A percentile compares a stretch with the other conserved stretches of the same genome.
Evolutionary conservation across 1,140 invertebrate species (phyloP).

Genomic region (Bradysia coprophila): DNA sequence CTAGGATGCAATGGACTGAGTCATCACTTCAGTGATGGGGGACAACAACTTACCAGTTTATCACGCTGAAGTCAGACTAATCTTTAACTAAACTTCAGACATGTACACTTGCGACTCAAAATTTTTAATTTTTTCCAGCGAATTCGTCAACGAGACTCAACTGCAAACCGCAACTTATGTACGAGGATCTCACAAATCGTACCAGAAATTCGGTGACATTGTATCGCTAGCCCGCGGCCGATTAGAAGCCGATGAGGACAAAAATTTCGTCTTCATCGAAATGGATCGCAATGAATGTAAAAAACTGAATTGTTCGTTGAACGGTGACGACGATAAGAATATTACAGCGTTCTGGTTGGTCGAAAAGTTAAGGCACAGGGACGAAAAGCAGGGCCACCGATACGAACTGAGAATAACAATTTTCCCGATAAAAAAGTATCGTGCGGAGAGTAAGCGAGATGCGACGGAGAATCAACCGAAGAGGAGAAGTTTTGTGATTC

Average conservation of each 20-base stretch:
- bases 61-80: no score
- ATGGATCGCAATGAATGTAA: slow-evolving; percentile 23
- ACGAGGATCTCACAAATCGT: no score
- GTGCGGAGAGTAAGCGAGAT: not conserved
- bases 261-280: slow-evolving; percentile 34
- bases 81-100: no score
- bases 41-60: no score
- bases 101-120: no score
- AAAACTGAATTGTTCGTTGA: slow-evolving; percentile 1
- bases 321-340: slow-evolving; percentile 12
- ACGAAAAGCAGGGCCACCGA: slow-evolving; percentile 27
- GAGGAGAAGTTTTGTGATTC: slow-evolving; percentile 15
- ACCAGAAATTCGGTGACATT: slow-evolving; percentile 35
- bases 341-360: slow-evolving; percentile 40
- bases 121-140: not conserved
- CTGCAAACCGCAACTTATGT: no score
- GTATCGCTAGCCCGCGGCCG: slow-evolving; percentile 36
- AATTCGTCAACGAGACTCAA: not conserved
- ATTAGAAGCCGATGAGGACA: slow-evolving; percentile 26
- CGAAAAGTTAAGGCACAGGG: slow-evolving; percentile 36
- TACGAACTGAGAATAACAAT: slow-evolving; percentile 44
- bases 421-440: slow-evolving; percentile 24
- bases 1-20: no score
- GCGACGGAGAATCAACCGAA: not conserved
- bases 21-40: no score